Conservation (phyloP, 2,797 vertebrate species). For the Tapirus indicus region DNA sequence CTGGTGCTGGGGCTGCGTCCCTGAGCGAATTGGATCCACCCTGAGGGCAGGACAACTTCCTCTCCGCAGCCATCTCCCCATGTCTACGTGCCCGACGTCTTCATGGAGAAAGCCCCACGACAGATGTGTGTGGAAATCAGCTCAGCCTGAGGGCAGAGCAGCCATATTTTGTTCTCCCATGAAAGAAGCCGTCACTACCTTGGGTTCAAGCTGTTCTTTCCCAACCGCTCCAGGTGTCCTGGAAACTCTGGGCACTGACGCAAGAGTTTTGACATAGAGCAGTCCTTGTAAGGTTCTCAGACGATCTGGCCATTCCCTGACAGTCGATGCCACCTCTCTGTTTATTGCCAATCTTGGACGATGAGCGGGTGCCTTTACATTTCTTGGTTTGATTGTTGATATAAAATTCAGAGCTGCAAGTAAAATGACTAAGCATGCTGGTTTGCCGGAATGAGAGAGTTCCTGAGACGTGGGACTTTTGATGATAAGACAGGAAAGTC, state of each 20-base stretch:
- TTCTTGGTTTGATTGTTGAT: neutral
- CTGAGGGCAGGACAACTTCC: neutral
- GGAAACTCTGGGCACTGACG: fast-evolving
- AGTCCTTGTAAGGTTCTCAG: neutral
- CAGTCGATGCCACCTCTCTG: fast-evolving
- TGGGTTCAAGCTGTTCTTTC: neutral
- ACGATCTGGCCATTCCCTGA: fast-evolving
- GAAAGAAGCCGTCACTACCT: neutral
- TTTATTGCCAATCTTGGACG: neutral
- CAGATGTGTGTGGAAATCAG: neutral
- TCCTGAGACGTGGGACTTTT: fast-evolving
- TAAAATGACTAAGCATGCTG: fast-evolving
- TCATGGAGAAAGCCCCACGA: too few relatives aligned
- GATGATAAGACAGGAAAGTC: neutral
- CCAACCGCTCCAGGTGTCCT: fast-evolving
- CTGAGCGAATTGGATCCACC: neutral
- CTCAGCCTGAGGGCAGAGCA: neutral
- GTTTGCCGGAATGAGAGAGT: neutral
- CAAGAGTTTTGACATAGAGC: neutral
- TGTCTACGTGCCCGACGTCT: fast-evolving
- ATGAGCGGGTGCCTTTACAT: neutral
- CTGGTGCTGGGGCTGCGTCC: neutral
- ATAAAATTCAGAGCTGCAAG: neutral
- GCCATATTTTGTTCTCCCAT: neutral
- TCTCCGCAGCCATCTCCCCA: neutral